Evolutionary conservation across 2,888 invertebrate genomes (phyloP).

Genomic region (Folsomia candida): DNA sequence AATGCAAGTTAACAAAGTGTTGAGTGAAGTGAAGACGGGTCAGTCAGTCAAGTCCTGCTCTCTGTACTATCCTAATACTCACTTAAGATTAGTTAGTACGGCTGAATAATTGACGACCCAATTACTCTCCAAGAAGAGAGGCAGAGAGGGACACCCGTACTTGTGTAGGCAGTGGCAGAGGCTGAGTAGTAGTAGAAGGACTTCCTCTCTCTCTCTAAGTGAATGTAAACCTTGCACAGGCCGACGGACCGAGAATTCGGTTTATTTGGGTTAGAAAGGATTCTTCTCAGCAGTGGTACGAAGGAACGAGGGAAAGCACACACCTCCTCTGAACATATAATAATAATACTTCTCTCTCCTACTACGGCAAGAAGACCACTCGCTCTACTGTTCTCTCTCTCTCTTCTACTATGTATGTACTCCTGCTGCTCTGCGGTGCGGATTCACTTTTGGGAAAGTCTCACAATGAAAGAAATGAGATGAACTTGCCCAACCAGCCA

Average conservation of each 20-base stretch:
- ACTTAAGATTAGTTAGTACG: conserved; percentile 1
- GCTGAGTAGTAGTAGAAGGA: not conserved
- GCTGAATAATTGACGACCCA: not conserved
- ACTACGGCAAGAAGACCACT: too few relatives aligned
- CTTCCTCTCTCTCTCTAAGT: not conserved
- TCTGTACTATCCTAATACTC: not conserved
- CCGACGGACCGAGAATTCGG: not conserved
- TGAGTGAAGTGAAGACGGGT: not conserved
- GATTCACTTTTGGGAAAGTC: not conserved
- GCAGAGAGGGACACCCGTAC: not conserved
- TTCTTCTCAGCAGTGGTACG: not conserved
- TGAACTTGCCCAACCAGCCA: not conserved
- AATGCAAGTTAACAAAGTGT: not conserved
- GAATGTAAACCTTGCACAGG: not conserved
- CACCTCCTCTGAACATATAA: not conserved
- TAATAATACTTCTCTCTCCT: not conserved
- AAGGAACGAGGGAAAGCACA: not conserved
- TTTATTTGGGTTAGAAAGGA: conserved; percentile 1
- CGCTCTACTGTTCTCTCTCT: too few relatives aligned
- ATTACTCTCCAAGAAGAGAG: too few relatives aligned
- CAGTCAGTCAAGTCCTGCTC: not conserved
- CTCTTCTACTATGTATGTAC: too few relatives aligned
- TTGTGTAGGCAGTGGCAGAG: not conserved
- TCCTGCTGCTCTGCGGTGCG: not conserved
- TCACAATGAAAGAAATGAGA: not conserved